Evolutionary conservation across 37 sponge, comb jelly and placozoan species (phyloP), one percentile per base, ranked within the genome.

Genomic region (Bolinopsis microptera): DNA sequence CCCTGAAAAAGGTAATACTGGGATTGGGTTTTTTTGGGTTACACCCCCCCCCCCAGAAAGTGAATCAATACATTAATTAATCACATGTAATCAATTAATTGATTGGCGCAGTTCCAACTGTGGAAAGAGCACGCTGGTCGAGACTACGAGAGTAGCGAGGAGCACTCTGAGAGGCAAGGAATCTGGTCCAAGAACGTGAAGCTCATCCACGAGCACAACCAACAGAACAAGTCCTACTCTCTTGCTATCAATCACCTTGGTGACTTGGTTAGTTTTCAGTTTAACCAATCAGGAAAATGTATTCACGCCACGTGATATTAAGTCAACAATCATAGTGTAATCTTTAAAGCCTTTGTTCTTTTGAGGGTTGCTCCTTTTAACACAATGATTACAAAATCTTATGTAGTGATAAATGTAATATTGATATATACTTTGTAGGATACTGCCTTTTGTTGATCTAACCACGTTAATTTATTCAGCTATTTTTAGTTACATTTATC

Each of bases 191-290:
- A 86, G 1, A 86, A 86, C 30, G 32, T 86, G 90, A 86, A 86
- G 26, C 36, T 86, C 48, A 86, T 86, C 28, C 90, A 86, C 39
- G 90, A 86, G 35, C 90, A 86, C 31, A 86, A 86, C 61, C 34
- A 86, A 40, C 41, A 27, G 3, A 38, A n/a, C 26, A 86, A 86
- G 36, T 41, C 61, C 26, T 86, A 86, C 48, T 30, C 90, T 16
- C 24, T 86, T 35, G 90, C 41, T 26, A 86, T 86, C 48, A 86
- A 86, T 40, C 90, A 86, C 31, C 30, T 86, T 41, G 90, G 90
- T 34, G 90, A 86, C 39, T 9, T 86, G 48, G 90, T 86, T 36
- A 40, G 90, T 48, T 48, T 48, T 48, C 13, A 13, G 9, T 13
- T 48, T 48, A 48, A 48, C n/a, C n/a, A n/a, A n/a, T n/a, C n/a